Conservation (phyloP, 2,888 invertebrate genomes). For the Schizotus pectinicornis region DNA sequence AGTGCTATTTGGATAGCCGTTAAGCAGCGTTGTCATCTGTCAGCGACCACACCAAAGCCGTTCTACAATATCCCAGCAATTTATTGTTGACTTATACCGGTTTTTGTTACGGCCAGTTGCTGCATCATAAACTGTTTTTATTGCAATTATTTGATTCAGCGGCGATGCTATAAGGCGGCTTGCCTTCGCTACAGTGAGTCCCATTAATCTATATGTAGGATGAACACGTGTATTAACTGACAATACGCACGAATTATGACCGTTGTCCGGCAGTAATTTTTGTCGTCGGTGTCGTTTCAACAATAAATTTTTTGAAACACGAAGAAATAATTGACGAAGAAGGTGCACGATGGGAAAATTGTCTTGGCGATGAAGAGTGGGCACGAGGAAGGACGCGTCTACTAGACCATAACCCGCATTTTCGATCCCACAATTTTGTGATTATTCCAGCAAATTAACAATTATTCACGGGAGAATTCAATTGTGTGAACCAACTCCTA, state of each 20-base stretch:
- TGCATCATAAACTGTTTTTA: conserved; percentile 21
- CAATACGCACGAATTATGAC: conserved; percentile 26
- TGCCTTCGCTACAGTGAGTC: conserved; percentile 13
- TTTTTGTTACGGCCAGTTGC: conserved; percentile 7
- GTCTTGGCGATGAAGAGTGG: not conserved
- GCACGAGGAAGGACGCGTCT: no score
- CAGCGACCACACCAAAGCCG: conserved; percentile 11
- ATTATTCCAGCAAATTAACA: no score
- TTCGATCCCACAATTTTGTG: no score
- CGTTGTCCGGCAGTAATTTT: conserved; percentile 14
- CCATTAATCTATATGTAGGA: conserved; percentile 26
- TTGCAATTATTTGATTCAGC: conserved; percentile 7
- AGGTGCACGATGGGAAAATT: conserved; percentile 1
- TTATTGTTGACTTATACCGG: conserved; percentile 8
- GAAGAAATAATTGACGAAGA: conserved; percentile 11
- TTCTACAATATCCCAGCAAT: conserved; percentile 9
- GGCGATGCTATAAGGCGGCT: conserved; percentile 20
- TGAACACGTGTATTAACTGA: conserved; percentile 29
- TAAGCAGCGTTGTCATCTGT: conserved; percentile 9
- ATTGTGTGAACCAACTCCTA: no score
- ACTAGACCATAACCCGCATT: no score
- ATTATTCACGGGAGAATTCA: no score
- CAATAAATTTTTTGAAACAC: conserved; percentile 20
- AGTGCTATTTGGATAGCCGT: not conserved
- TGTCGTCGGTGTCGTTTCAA: conserved; percentile 9